Percentiles rank a stretch among this genome's conserved stretches.
Evolutionary conservation across 1,140 invertebrate genomes (phyloP).

Genomic region (Archivesica marissinica): DNA sequence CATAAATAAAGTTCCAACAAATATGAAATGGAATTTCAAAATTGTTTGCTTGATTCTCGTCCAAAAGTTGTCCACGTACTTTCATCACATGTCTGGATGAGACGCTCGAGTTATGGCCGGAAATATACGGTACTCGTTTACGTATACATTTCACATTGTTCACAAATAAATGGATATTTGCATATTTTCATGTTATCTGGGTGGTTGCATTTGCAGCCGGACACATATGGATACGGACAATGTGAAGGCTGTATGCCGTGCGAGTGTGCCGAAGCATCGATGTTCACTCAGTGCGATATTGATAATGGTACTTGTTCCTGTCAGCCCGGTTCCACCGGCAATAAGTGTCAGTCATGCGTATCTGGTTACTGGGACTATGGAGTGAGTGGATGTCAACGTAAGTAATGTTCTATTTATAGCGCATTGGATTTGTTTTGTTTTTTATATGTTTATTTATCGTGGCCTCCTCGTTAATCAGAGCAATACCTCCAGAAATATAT

Average conservation of each 20-base stretch:
- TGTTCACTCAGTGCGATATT: slow-evolving; percentile 92
- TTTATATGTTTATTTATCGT: too few species aligned
- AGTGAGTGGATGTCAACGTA: slow-evolving; percentile 93
- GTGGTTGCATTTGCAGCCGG: slow-evolving; percentile 76
- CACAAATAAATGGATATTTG: neutral
- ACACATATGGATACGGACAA: slow-evolving; percentile 87
- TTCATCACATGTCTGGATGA: too few species aligned
- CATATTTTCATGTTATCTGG: neutral
- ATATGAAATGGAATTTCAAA: too few species aligned
- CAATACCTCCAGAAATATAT: too few species aligned
- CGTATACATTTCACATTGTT: neutral
- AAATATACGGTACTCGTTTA: too few species aligned
- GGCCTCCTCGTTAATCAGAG: too few species aligned
- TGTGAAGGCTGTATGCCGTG: slow-evolving; percentile 93
- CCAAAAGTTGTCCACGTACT: too few species aligned
- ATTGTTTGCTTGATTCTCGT: too few species aligned
- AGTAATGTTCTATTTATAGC: slow-evolving; percentile 83
- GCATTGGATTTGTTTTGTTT: too few species aligned
- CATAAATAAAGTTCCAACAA: too few species aligned
- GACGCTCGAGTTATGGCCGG: too few species aligned
- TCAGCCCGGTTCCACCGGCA: slow-evolving; percentile 86
- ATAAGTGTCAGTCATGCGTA: slow-evolving; percentile 94
- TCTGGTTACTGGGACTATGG: slow-evolving; percentile 97
- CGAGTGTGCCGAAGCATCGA: slow-evolving; percentile 92
- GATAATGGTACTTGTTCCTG: slow-evolving; percentile 95